Conservation (phyloP, 30 jellyfish, hydroid and myxozoan species). For the Aurelia sp. region DNA sequence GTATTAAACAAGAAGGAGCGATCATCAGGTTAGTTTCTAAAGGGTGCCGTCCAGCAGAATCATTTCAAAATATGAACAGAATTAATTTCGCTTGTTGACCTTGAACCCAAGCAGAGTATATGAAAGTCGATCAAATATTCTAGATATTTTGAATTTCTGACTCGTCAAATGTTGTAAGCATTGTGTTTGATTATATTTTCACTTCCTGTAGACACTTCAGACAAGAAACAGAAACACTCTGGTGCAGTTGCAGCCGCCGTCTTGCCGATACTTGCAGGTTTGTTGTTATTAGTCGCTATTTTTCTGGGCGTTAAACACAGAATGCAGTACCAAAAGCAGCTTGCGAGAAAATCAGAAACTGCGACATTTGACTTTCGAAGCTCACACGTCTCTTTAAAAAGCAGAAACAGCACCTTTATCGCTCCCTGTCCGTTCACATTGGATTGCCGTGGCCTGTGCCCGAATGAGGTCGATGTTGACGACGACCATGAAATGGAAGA, state of each 20-base stretch:
- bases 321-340: constrained; percentile 27
- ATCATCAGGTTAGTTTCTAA: too few relatives aligned
- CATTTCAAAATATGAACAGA: too few relatives aligned
- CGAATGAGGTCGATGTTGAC: constrained; percentile 27
- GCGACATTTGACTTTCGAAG: constrained; percentile 81
- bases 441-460: constrained; percentile 29
- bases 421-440: constrained; percentile 18
- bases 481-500: constrained; percentile 68
- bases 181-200: too few relatives aligned
- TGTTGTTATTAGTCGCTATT: constrained; percentile 12
- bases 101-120: too few relatives aligned
- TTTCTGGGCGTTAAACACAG: constrained; percentile 44
- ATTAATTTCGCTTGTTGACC: too few relatives aligned
- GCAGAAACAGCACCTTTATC: background rate
- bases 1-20: too few relatives aligned
- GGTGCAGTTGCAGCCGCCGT: constrained; percentile 46
- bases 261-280: constrained; percentile 47
- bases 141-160: too few relatives aligned
- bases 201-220: background rate
- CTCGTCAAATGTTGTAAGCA: too few relatives aligned
- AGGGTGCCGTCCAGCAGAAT: too few relatives aligned
- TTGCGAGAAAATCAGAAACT: constrained; percentile 53
- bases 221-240: constrained; percentile 1
- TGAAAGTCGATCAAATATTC: too few relatives aligned
- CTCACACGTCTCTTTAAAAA: constrained; percentile 31